Base-by-base conservation (phyloP, 2,888 invertebrate species). In the Ectropis crepuscularia region DNA sequence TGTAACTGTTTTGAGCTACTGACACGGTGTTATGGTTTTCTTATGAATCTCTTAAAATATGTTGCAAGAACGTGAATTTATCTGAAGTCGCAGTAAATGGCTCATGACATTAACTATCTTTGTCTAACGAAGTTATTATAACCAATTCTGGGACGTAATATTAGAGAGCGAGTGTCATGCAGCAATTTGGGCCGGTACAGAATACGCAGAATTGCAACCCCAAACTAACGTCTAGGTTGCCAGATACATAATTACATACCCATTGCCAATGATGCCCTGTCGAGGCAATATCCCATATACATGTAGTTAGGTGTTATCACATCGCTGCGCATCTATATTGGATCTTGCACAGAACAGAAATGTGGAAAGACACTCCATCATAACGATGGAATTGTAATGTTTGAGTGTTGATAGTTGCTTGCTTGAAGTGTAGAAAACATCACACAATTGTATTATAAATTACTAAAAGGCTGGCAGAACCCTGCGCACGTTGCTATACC, bases 241-340 rank as follows among this genome's bases (percentile, higher is more conserved):
- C 16, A 41, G 36, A 43, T 36, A 43, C 43, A 53, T 53, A 43
- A 39, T 51, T 12, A 53, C 43, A 11, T 43, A 43, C 43, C 43
- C 11, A 43, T 39, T 41, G 16, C 9, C 53, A 43, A 43, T 53
- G 36, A 43, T 43, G 53, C n/a, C 12, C 53, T 16, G 53, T 36
- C 65, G 36, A 53, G 43, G 43, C 43, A 53, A 43, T 53, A 36
- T 53, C 36, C 28, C 7, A 42, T 16, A 53, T n/a, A n/a, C n/a
- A 42, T 53, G 43, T 7, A 12, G 53, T 53, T 53, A 53, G 53
- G 43, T 28, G 36, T 37, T 53, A 43, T 28, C 53, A 53, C 42
- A 9, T 51, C 51, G 39, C 11, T n/a, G 53, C 41, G 12, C 53
- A 43, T 43, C 36, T 43, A 36, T 43, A 53, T 53, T 53, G 43